Evolutionary conservation across 2,113 vertebrate species (phyloP), one percentile per base, ranked within the genome.

Genomic region (Hippocampus barbouri): DNA sequence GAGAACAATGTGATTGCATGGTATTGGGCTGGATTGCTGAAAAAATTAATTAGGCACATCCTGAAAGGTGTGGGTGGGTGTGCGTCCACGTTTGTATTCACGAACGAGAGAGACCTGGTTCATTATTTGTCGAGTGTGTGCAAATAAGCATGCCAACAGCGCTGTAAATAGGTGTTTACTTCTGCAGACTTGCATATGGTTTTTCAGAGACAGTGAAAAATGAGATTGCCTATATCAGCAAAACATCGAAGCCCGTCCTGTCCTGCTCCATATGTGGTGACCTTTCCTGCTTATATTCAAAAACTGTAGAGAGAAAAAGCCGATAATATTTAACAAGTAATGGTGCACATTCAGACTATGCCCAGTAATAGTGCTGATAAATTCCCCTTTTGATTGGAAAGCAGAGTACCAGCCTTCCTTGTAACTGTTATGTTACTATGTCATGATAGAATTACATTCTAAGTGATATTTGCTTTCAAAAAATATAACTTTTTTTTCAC

Each of bases 151-250:
- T 63, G 38, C 34, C 34, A 41, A 40, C 61, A 63, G 61, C 61
- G 38, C 9, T 41, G 61, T 21, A 38, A 40, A 63, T 40, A 11
- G 34, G 2, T 63, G 61, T 63, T 40, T n/a, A 63, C 38, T 63
- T 63, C 8, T 67, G 9, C 45, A 27, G 61, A 25, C 51, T 27
- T 63, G 49, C 23, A 57, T 59, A 27, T 62, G 40, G 25, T 16
- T 51, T 34, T 85, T 81, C 79, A 79, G 74, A 85, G 85, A 85
- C 81, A 71, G 68, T 85, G 73, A 85, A 79, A 73, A 86, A 83
- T 82, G 79, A 53, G 14, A 69, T 82, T 74, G 66, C 76, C 68
- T 76, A 77, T 75, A 83, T 78, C 82, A 73, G 74, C 68, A 81
- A 51, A 71, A 70, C 59, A 83, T 86, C 78, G 75, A 56, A 61